Evolutionary conservation across 2,797 vertebrate species (phyloP), one percentile per base, ranked within the genome.

Genomic region (Zenarchopterus dispar): DNA sequence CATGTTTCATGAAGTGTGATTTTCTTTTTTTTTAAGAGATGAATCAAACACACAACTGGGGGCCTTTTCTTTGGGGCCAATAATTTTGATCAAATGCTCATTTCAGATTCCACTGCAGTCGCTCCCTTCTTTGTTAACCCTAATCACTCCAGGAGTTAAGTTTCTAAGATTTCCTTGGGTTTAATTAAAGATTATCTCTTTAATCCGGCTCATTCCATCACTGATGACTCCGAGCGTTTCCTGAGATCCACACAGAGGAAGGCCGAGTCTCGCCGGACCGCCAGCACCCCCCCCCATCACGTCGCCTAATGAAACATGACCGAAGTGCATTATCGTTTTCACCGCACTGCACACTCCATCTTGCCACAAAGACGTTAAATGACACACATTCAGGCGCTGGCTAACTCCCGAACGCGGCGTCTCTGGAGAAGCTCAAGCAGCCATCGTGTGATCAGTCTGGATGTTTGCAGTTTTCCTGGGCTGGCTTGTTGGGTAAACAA

Each of bases 281-380:
- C 73, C 78, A 54, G 46, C 53, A 41, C 3, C 70, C 67, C 6
- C 74, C 70, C 69, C 64, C 69, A 56, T 62, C 56, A 13, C 67
- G 56, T 43, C 33, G 67, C 69, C 42, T 86, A 88, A 89, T 89
- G 80, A 75, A 83, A 86, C 87, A 75, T 80, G 87, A 86, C 88
- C 22, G 44, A 61, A 70, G 69, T 74, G 76, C 76, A 78, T 86
- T 73, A 84, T 81, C 36, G 28, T 55, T 56, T 53, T 73, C 60
- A 62, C 73, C 69, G 62, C 62, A 51, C 81, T 77, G 73, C 88
- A 81, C 75, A 73, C 68, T 76, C 75, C 66, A 62, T 77, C 84
- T 77, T 54, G 54, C 74, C 68, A 64, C 80, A 47, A 63, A 67
- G 62, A 70, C 70, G 80, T 78, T 68, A 70, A 70, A 71, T 15